Evolutionary conservation across 64 coral and sea anemone genomes (phyloP).

Genomic region (Stichodactyla helianthus): DNA sequence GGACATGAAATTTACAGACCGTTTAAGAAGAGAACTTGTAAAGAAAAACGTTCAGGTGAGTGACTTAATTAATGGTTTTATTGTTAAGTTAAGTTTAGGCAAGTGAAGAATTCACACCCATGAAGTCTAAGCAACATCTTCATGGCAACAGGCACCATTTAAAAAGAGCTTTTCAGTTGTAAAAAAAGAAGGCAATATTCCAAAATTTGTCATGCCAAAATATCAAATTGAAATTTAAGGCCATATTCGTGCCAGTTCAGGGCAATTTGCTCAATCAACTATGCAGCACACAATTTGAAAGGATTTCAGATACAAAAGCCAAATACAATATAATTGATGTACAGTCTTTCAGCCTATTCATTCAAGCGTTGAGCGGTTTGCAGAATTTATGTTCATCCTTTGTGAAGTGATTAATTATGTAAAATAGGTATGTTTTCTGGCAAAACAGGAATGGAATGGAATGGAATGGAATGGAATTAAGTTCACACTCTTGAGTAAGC

Average conservation of each 20-base stretch:
- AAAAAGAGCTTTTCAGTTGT: neutral
- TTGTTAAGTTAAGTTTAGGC: neutral
- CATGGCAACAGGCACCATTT: neutral
- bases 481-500: neutral
- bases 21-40: slow-evolving; percentile 46
- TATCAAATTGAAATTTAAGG: neutral
- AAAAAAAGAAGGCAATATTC: neutral
- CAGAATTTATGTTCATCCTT: no score
- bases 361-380: no score
- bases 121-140: neutral
- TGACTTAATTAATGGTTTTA: neutral
- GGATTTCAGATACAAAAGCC: no score
- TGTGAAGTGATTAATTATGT: no score
- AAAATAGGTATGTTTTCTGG: no score
- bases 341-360: no score
- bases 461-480: neutral
- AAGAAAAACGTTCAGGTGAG: slow-evolving; percentile 75
- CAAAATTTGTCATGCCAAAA: neutral
- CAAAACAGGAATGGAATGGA: no score
- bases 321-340: no score
- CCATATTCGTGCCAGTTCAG: no score
- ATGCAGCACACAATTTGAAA: no score
- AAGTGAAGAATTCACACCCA: neutral
- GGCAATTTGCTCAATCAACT: no score
- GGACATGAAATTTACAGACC: slow-evolving; percentile 47